Evolutionary conservation across 2,113 vertebrate species (phyloP).

Genomic region (Dicrurus megarhynchus): DNA sequence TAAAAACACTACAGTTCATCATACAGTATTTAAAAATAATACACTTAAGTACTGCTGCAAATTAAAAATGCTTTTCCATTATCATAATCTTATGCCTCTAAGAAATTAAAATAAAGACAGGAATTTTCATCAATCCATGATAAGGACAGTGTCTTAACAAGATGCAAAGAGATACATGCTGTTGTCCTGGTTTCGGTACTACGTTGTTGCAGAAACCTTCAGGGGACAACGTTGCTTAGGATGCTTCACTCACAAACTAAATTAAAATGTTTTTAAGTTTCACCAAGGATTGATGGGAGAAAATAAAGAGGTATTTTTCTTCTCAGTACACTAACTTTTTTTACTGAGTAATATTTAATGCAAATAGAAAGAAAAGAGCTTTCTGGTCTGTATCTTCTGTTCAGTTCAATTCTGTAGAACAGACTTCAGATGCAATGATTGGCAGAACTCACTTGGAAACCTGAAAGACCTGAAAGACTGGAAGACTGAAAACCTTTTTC

Average conservation of each 20-base stretch:
- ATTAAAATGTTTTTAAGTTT: neutral
- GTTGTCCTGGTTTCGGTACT: neutral
- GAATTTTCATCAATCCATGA: neutral
- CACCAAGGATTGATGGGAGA: neutral
- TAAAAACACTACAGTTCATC: neutral
- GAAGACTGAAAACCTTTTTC: neutral
- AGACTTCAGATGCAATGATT: neutral
- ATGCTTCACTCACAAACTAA: neutral
- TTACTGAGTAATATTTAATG: neutral
- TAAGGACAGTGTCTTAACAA: neutral
- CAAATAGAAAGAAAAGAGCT: neutral
- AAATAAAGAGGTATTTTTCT: neutral
- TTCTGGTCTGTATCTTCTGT: neutral
- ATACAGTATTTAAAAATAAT: constrained; percentile 48
- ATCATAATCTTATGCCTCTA: neutral
- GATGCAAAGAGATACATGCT: neutral
- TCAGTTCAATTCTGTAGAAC: neutral
- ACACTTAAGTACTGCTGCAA: constrained; percentile 21
- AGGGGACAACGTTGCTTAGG: neutral
- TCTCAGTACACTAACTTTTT: neutral
- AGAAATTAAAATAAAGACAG: constrained; percentile 21
- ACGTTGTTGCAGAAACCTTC: neutral
- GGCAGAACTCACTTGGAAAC: neutral
- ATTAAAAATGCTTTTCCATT: neutral
- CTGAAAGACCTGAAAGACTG: neutral